Conservation (phyloP, 2,113 vertebrate species). For the Pseudopipra pipra region DNA sequence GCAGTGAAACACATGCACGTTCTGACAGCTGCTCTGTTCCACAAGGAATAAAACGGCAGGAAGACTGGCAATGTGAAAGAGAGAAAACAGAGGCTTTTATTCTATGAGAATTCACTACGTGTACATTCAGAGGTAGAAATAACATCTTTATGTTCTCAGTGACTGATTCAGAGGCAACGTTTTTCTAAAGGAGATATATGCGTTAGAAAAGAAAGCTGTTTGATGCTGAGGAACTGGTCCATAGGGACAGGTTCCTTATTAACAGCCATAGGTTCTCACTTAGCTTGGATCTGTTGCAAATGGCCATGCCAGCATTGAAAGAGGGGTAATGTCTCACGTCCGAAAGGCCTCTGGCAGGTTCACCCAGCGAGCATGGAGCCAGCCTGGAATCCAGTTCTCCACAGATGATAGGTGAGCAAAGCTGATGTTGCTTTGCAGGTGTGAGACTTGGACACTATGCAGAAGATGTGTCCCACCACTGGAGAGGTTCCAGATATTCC, state of each 20-base stretch:
- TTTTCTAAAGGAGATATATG: background rate
- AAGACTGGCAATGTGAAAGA: background rate
- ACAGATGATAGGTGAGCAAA: background rate
- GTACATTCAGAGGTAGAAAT: slow-evolving; percentile 2
- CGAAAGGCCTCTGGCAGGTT: background rate
- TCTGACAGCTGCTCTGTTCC: slow-evolving; percentile 41
- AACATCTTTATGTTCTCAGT: background rate
- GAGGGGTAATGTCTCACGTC: background rate
- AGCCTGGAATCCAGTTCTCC: background rate
- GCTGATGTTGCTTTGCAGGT: background rate
- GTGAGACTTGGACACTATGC: background rate
- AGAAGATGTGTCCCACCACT: background rate
- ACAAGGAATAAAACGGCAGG: slow-evolving; percentile 7
- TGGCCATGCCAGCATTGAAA: background rate
- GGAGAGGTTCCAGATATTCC: background rate
- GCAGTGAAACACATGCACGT: background rate
- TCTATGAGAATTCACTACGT: background rate
- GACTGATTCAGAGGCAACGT: background rate
- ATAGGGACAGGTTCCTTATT: background rate
- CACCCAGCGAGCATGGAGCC: background rate
- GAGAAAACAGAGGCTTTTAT: slow-evolving; percentile 26
- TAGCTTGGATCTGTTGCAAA: background rate
- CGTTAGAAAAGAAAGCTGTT: background rate
- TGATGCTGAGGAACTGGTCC: background rate
- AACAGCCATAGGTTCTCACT: background rate